Conservation (phyloP, 1,140 invertebrate species). For the Drosophila tristis region DNA sequence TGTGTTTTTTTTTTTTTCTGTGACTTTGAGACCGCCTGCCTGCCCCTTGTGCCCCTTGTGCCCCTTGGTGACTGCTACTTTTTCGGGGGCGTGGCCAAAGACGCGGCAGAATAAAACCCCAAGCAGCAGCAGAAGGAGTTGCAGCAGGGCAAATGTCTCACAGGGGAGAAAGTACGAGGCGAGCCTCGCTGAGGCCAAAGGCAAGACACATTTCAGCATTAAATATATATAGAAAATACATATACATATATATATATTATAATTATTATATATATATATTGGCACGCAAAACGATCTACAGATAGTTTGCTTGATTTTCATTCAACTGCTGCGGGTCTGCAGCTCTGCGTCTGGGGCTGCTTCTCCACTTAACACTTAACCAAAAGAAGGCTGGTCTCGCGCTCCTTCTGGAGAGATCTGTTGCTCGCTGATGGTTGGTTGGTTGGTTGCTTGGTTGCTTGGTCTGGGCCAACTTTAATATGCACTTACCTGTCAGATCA, state of each 20-base stretch:
- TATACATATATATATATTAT: too few relatives aligned
- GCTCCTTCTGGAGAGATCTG: background rate
- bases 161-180: background rate
- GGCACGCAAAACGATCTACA: too few relatives aligned
- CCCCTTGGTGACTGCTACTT: background rate
- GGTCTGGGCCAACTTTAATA: constrained; percentile 51
- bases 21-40: constrained; percentile 22
- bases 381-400: background rate
- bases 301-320: too few relatives aligned
- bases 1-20: constrained; percentile 1
- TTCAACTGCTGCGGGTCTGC: too few relatives aligned
- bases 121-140: background rate
- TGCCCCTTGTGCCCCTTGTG: too few relatives aligned
- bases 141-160: too few relatives aligned
- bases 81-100: constrained; percentile 25
- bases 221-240: too few relatives aligned
- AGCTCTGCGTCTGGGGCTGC: background rate
- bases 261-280: too few relatives aligned
- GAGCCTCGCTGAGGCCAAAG: too few relatives aligned
- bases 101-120: background rate
- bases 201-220: too few relatives aligned
- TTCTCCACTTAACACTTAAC: constrained; percentile 42
- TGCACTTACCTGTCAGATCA: constrained; percentile 76
- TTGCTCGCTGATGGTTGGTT: background rate
- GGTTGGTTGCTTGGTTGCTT: constrained; percentile 13